Conservation (phyloP, 1,140 invertebrate genomes). For the Neelides sp. region DNA sequence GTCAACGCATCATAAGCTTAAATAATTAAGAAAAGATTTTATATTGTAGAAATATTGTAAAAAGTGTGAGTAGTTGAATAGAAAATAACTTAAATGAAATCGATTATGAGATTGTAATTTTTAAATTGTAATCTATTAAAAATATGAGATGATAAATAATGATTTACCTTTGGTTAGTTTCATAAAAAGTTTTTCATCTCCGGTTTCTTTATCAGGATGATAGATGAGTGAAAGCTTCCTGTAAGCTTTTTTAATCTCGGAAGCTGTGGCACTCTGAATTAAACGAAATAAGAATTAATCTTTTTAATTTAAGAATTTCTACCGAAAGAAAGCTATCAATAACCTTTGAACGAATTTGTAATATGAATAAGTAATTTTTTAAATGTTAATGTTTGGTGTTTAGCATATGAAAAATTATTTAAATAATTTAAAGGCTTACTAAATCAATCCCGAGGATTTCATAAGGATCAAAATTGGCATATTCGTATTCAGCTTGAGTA, state of each 20-base stretch:
- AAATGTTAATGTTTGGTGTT: background rate
- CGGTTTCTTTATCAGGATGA: conserved; percentile 96
- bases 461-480: conserved; percentile 97
- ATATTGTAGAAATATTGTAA: conserved; percentile 12
- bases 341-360: background rate
- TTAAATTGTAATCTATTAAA: background rate
- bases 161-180: conserved; percentile 88
- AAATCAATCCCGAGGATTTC: conserved; percentile 82
- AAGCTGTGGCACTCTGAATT: conserved; percentile 64
- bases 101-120: background rate
- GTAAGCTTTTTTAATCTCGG: conserved; percentile 91
- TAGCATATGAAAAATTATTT: background rate
- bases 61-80: conserved; percentile 7
- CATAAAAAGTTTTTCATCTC: conserved; percentile 95
- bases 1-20: conserved; percentile 66
- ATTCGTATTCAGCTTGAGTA: conserved; percentile 92
- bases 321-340: background rate
- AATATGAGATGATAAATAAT: background rate
- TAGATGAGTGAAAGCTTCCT: conserved; percentile 79
- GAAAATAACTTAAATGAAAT: conserved; percentile 5
- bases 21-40: conserved; percentile 29
- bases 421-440: conserved; percentile 39
- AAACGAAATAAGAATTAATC: conserved; percentile 31
- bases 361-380: background rate
- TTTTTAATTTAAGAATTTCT: conserved; percentile 9